Evolutionary conservation across 1,140 invertebrate species (phyloP).

Genomic region (Zaprionus inermis): DNA sequence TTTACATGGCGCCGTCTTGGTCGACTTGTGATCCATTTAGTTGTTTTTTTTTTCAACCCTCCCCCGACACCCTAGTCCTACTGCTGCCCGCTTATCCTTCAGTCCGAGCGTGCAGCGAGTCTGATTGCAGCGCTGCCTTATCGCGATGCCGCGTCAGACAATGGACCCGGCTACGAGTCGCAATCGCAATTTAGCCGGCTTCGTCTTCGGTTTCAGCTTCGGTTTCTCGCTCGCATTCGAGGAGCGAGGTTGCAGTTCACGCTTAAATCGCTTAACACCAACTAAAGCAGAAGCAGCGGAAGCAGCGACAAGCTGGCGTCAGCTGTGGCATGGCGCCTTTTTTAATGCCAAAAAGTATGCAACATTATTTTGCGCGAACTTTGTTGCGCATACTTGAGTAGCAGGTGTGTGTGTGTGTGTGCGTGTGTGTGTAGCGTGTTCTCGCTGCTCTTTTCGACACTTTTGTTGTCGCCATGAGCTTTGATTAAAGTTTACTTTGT

Average conservation of each 20-base stretch:
- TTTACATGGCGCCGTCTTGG: conserved; percentile 37
- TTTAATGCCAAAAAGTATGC: conserved; percentile 48
- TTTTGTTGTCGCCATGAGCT: conserved; percentile 45
- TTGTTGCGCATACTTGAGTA: conserved; percentile 53
- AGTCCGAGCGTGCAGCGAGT: conserved; percentile 7
- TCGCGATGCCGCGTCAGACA: conserved; percentile 67
- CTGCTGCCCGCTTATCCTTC: background rate
- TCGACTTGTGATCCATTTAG: conserved; percentile 57
- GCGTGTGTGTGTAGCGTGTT: conserved; percentile 25
- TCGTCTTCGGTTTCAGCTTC: background rate
- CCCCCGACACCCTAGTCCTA: background rate
- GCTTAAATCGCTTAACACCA: conserved; percentile 57
- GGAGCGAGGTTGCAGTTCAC: conserved; percentile 59
- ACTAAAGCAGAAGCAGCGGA: background rate
- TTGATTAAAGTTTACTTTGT: conserved; percentile 74
- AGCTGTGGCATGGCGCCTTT: conserved; percentile 21
- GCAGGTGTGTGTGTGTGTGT: background rate
- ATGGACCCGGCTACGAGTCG: conserved; percentile 57
- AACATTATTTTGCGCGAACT: conserved; percentile 45
- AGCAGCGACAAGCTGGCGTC: conserved; percentile 1
- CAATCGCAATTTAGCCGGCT: background rate
- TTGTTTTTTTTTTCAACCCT: background rate
- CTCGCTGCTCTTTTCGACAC: conserved; percentile 48
- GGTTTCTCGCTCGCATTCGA: conserved; percentile 53
- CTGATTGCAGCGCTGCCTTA: conserved; percentile 43